These are phyloP conservation scores for Rhingia campestris DNA, from an alignment of 2,888 invertebrate genomes.

Conservation along the genomic window DNA sequence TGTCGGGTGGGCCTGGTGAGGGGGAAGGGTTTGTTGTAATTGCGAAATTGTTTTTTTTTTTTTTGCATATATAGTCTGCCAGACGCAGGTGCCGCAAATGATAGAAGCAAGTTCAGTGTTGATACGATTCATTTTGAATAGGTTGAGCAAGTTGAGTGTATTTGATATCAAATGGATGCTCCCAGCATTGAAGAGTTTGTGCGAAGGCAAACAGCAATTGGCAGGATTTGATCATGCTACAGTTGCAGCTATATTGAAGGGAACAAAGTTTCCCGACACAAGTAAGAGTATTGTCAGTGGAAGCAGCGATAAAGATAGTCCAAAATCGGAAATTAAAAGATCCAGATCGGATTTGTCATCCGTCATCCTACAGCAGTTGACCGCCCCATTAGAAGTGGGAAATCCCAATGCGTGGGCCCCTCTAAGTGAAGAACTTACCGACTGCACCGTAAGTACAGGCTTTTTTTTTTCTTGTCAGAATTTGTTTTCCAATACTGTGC, in stretches of 20 bases:
- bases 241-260: constrained; percentile 90
- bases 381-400: constrained; percentile 86
- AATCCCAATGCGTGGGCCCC: constrained; percentile 83
- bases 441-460: constrained; percentile 81
- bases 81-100: constrained; percentile 87
- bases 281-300: constrained; percentile 83
- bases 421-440: constrained; percentile 82
- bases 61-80: constrained; percentile 84
- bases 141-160: constrained; percentile 81
- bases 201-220: constrained; percentile 86
- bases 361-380: constrained; percentile 89
- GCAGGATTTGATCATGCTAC: constrained; percentile 87
- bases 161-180: constrained; percentile 85
- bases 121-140: constrained; percentile 86
- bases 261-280: constrained; percentile 86
- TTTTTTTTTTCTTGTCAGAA: background rate
- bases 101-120: constrained; percentile 88
- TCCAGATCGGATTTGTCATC: constrained; percentile 88
- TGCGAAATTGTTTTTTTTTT: constrained; percentile 84
- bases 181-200: constrained; percentile 88
- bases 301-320: constrained; percentile 85
- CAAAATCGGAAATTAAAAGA: constrained; percentile 84
- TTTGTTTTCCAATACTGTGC: background rate
- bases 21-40: background rate
- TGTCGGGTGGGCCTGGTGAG: background rate